Base-by-base conservation (phyloP, 2,888 invertebrate species). In the Drosophila acutilabella region DNA sequence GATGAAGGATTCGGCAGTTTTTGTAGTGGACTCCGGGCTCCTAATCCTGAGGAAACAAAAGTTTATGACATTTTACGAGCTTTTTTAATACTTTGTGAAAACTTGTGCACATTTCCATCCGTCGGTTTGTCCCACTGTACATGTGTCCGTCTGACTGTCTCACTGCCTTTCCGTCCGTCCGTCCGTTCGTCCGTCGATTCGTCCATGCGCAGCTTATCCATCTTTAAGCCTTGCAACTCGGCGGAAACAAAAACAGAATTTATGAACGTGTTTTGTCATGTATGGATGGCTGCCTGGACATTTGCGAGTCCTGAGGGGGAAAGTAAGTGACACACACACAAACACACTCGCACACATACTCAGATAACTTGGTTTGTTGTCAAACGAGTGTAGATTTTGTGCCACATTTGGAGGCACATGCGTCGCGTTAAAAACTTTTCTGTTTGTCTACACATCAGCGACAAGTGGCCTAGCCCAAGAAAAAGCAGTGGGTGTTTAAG, bases 11-110 rank as follows among this genome's bases (percentile, higher is more conserved):
- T 18, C 11, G 16, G 48, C 30, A 48, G 60, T 20, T 77, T 53
- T 53, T 68, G 54, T 69, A 78, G 70, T 80, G 74, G 81, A 67
- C 81, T 47, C 62, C 48, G 68, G 62, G 53, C 59, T 30, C 76
- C 76, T 81, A 85, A 85, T 81, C 86, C 81, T 67, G 67, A 69
- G 68, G 66, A 82, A 82, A 82, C 83, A 82, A 81, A 80, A 82
- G 74, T 86, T 81, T 86, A 82, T 82, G 82, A 77, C 81, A 80
- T 86, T 82, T 82, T 82, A 82, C 83, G 81, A 82, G 80, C 70
- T 69, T 82, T 80, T 76, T 80, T 82, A 86, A 86, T 88, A 89
- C 88, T 90, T 87, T 89, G 81, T 78, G 74, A 81, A 90, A 89
- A 89, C 79, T 89, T 84, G 56, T 81, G 73, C 72, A 66, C 71